Percentiles rank a stretch among this genome's conserved stretches.
These are phyloP conservation scores for Coptotermes formosanus DNA, from an alignment of 1,140 invertebrate genomes.

Conservation along the genomic window DNA sequence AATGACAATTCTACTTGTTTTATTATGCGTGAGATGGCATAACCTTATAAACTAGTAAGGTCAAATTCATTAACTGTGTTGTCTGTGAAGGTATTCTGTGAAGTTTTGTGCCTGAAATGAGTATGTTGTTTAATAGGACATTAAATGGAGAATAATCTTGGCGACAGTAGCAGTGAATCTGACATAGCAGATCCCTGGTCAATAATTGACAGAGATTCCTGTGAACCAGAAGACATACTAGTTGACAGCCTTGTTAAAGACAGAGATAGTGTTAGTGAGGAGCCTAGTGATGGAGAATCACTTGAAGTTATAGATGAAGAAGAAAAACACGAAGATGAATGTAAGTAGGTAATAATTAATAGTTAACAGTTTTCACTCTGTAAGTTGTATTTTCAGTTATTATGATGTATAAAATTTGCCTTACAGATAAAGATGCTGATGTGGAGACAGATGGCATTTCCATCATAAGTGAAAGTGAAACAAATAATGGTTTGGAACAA, in stretches of 20 bases:
- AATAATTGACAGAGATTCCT: neutral
- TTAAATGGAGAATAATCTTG: constrained; percentile 2
- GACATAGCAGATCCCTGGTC: neutral
- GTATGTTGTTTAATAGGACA: neutral
- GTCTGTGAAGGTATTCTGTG: neutral
- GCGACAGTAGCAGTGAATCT: neutral
- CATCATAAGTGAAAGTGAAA: neutral
- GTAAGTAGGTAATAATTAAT: neutral
- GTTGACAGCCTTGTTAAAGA: neutral
- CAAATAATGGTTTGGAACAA: neutral
- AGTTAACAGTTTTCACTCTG: neutral
- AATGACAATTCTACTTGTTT: neutral
- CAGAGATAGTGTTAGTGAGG: neutral
- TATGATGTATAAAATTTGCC: neutral
- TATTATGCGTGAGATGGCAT: neutral
- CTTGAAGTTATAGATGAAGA: constrained; percentile 8
- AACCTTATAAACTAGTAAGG: neutral
- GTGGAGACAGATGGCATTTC: constrained; percentile 8
- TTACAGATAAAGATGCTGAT: neutral
- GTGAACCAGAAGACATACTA: neutral
- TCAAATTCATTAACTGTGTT: neutral
- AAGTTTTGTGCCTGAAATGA: no score
- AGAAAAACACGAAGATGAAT: neutral
- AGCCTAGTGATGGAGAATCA: neutral
- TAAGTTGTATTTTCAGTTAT: neutral